Conservation (phyloP, 2,797 vertebrate species). For the Characodon lateralis region DNA sequence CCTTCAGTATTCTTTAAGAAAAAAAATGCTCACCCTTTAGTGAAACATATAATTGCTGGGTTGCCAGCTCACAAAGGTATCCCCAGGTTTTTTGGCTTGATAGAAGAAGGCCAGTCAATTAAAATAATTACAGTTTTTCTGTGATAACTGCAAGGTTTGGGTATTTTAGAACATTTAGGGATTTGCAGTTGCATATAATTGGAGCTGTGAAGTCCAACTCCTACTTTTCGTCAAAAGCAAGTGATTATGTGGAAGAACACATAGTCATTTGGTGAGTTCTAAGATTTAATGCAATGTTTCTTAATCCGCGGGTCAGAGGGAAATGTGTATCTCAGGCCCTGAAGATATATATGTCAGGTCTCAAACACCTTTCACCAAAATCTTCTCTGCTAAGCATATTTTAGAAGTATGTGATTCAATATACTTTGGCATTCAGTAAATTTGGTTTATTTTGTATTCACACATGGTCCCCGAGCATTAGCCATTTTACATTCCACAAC, state of each 20-base stretch:
- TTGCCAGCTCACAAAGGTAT: slow-evolving; percentile 61
- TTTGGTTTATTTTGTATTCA: slow-evolving; percentile 20
- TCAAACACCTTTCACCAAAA: not conserved
- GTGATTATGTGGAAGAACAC: slow-evolving; percentile 64
- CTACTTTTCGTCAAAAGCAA: slow-evolving; percentile 59
- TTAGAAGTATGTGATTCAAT: not conserved
- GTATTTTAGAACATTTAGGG: slow-evolving; percentile 74
- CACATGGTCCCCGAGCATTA: slow-evolving; percentile 34
- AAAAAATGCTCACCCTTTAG: slow-evolving; percentile 69
- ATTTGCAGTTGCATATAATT: slow-evolving; percentile 76
- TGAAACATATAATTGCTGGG: slow-evolving; percentile 67
- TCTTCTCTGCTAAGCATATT: not conserved
- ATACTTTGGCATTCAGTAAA: not conserved
- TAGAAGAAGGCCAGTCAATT: slow-evolving; percentile 73
- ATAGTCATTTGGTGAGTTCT: slow-evolving; percentile 67
- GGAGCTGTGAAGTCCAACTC: slow-evolving; percentile 68
- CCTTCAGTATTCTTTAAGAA: slow-evolving; percentile 66
- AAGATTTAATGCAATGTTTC: slow-evolving; percentile 53
- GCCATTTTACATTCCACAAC: slow-evolving; percentile 72
- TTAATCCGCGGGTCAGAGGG: slow-evolving; percentile 52
- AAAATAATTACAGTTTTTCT: slow-evolving; percentile 77
- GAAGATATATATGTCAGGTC: slow-evolving; percentile 17
- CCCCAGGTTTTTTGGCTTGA: slow-evolving; percentile 65
- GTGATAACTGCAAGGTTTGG: slow-evolving; percentile 74
- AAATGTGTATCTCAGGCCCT: slow-evolving; percentile 48